These are phyloP conservation scores for Cephus runcator DNA, from an alignment of 2,888 invertebrate genomes.

Conservation along the genomic window DNA sequence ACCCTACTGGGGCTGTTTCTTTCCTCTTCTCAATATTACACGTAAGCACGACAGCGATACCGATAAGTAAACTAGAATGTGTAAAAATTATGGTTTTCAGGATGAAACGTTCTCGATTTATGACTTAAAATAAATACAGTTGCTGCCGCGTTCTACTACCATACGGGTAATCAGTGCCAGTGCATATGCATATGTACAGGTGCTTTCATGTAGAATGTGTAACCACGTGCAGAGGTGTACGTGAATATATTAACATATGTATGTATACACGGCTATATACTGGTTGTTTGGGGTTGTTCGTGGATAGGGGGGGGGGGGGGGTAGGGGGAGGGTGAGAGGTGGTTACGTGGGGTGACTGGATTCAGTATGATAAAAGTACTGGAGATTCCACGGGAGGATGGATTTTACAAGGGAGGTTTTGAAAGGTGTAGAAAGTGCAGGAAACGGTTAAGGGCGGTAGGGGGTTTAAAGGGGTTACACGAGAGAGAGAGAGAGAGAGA, in stretches of 20 bases:
- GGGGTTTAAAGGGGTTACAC: slow-evolving; percentile 13
- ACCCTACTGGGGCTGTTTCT: no score
- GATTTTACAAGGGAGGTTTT: neutral
- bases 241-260: neutral
- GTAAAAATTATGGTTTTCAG: neutral
- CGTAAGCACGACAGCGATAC: neutral
- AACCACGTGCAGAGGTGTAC: neutral
- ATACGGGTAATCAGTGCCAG: neutral
- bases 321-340: neutral
- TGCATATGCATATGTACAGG: neutral
- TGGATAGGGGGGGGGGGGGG: neutral
- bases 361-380: neutral
- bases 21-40: neutral
- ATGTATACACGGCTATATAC: neutral
- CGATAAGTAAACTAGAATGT: neutral
- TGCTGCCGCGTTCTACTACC: neutral
- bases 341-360: neutral
- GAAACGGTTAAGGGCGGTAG: neutral
- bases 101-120: neutral
- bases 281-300: neutral
- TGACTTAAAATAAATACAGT: neutral
- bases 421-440: neutral
- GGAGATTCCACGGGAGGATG: neutral
- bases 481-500: slow-evolving; percentile 19
- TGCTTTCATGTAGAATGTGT: neutral